A percentile compares a stretch with the other conserved stretches of the same genome.
phyloP scores from a whole-genome alignment of 1,140 invertebrate genomes.

The Drosophila athabasca region DNA sequence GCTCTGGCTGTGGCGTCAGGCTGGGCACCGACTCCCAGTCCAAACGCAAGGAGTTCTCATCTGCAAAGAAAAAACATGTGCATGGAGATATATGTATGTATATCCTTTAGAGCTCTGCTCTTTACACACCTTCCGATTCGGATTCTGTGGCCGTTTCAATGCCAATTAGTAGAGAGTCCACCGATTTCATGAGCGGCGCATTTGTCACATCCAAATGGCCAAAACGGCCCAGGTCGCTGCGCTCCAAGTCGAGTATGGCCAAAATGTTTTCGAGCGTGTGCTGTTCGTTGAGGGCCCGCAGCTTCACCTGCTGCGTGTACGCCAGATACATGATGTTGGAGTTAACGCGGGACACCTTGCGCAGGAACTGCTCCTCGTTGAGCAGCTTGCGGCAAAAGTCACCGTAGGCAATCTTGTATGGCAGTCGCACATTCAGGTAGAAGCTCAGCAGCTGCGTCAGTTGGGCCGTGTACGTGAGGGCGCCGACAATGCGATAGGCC shows the following conservation, averaged over 20 bases:
- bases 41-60: slow-evolving; percentile 87
- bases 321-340: slow-evolving; percentile 92
- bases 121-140: slow-evolving; percentile 85
- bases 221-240: slow-evolving; percentile 87
- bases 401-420: slow-evolving; percentile 90
- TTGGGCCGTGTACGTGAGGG: slow-evolving; percentile 92
- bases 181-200: slow-evolving; percentile 80
- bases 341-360: slow-evolving; percentile 91
- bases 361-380: slow-evolving; percentile 89
- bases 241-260: slow-evolving; percentile 87
- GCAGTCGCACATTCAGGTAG: slow-evolving; percentile 90
- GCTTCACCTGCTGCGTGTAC: slow-evolving; percentile 90
- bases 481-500: slow-evolving; percentile 90
- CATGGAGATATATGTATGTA: too few relatives aligned
- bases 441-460: slow-evolving; percentile 90
- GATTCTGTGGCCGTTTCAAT: slow-evolving; percentile 87
- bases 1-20: slow-evolving; percentile 62
- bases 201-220: slow-evolving; percentile 70
- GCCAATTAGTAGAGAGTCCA: slow-evolving; percentile 87
- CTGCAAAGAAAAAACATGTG: slow-evolving; percentile 45
- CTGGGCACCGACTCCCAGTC: slow-evolving; percentile 89
- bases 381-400: slow-evolving; percentile 89
- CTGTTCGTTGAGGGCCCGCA: slow-evolving; percentile 87
- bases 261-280: slow-evolving; percentile 91
- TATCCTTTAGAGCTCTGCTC: too few relatives aligned